Base-by-base conservation (phyloP, 1,140 invertebrate species). In the Aculops lycopersici region DNA sequence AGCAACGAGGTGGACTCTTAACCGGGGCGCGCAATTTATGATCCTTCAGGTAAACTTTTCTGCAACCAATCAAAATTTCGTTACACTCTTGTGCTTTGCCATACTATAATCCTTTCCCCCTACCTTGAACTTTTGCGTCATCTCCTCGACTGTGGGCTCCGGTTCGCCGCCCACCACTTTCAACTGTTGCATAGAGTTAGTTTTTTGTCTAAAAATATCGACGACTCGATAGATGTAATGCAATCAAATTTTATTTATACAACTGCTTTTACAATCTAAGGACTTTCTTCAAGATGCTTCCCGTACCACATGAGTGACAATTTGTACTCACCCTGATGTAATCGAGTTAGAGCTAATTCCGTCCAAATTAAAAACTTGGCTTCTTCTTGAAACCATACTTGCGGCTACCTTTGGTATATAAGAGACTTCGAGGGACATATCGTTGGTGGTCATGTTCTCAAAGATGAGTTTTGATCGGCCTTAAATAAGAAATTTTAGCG, bases 231-330 rank as follows among this genome's bases (percentile, higher is more conserved):
- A n/a, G n/a, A n/a, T n/a, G n/a, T n/a, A n/a, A n/a, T n/a, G n/a
- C n/a, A n/a, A n/a, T n/a, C n/a, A n/a, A n/a, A n/a, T n/a, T n/a
- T n/a, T n/a, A n/a, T n/a, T n/a, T 42, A 35, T 24, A 35, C 41
- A 12, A 42, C 83, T 41, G 92, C 83, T 18, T 35, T 18, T 17
- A 39, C 37, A 3, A 24, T 38, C n/a, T 16, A 43, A 15, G 83
- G 84, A 37, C 80, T 90, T 47, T 83, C 77, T 78, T 53, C 77
- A 14, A 94, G 78, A 52, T 84, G 75, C 60, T 84, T 74, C 36
- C 78, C 76, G 54, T 90, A 88, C 61, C 83, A 86, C 59, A 80
- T 81, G 38, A 94, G 73, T 45, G 69, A 64, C 24, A 94, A 63
- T 55, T 86, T 78, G 52, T 92, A 84, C 13, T 80, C 67, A 39